phyloP scores from a whole-genome alignment of 2,113 vertebrate genomes.

The Mormyrus iriodes region DNA sequence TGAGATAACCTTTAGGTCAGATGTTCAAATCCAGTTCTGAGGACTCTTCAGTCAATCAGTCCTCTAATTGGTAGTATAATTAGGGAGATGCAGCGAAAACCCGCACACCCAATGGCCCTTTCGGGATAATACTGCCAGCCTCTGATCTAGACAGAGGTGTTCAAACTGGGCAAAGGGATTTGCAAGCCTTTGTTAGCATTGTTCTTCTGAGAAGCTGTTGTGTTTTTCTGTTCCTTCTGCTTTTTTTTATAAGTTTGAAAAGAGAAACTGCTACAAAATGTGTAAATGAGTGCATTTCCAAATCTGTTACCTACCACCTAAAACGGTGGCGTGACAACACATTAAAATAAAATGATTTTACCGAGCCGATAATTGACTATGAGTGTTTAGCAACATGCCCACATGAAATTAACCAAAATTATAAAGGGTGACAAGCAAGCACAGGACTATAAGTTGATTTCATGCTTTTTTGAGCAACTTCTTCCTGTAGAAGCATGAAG shows the following conservation, averaged over 20 bases:
- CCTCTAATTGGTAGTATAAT: not conserved
- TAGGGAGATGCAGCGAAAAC: not conserved
- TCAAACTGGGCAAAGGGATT: not conserved
- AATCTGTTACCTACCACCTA: not conserved
- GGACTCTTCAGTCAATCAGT: not conserved
- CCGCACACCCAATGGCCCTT: not conserved
- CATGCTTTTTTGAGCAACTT: not conserved
- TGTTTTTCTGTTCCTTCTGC: not conserved
- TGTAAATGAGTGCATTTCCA: not conserved
- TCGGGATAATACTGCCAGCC: not conserved
- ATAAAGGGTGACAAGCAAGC: not conserved
- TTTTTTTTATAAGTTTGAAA: not conserved
- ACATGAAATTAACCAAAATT: not conserved
- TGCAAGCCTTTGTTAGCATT: not conserved
- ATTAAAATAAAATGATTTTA: not conserved
- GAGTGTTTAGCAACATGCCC: not conserved
- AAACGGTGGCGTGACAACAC: not conserved
- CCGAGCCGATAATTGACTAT: not conserved
- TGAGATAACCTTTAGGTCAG: no score
- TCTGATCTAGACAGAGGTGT: not conserved
- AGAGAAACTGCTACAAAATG: not conserved
- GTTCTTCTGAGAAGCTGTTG: not conserved
- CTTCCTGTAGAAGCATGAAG: not conserved
- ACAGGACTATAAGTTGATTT: not conserved
- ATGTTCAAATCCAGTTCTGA: no score